phyloP scores from a whole-genome alignment of 2,797 vertebrate species.

The Poeciliopsis turneri region DNA sequence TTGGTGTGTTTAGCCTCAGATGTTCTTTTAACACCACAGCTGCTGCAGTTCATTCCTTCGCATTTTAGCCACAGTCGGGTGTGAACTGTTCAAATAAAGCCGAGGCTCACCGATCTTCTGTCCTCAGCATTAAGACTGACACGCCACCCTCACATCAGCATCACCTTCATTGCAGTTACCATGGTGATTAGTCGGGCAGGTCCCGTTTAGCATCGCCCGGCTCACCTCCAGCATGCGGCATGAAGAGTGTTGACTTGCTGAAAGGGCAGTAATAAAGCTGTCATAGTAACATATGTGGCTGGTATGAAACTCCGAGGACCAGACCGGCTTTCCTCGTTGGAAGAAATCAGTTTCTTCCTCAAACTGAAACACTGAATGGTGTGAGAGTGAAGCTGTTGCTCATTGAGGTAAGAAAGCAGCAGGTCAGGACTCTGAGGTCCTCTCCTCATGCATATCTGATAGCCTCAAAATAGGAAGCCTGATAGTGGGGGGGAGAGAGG shows the following conservation, averaged over 20 bases:
- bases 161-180: constrained; percentile 66
- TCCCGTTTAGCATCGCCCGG: constrained; percentile 20
- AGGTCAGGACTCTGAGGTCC: neutral
- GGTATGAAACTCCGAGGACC: constrained; percentile 42
- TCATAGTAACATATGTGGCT: constrained; percentile 60
- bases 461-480: constrained; percentile 28
- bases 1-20: neutral
- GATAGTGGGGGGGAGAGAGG: neutral
- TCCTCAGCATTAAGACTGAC: constrained; percentile 22
- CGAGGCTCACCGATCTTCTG: constrained; percentile 12
- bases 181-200: constrained; percentile 66
- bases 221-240: constrained; percentile 51
- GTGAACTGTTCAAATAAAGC: constrained; percentile 8
- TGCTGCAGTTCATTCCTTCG: constrained; percentile 6
- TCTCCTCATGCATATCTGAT: constrained; percentile 12
- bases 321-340: constrained; percentile 21
- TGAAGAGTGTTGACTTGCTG: constrained; percentile 45
- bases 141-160: constrained; percentile 53
- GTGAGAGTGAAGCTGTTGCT: neutral
- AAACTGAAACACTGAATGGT: neutral
- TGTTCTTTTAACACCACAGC: neutral
- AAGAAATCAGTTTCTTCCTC: constrained; percentile 33
- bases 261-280: constrained; percentile 69
- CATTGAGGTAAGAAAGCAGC: constrained; percentile 15
- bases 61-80: neutral